Percentiles rank a stretch among this genome's conserved stretches.
phyloP scores from a whole-genome alignment of 2,888 invertebrate genomes.

The Aromia moschata region DNA sequence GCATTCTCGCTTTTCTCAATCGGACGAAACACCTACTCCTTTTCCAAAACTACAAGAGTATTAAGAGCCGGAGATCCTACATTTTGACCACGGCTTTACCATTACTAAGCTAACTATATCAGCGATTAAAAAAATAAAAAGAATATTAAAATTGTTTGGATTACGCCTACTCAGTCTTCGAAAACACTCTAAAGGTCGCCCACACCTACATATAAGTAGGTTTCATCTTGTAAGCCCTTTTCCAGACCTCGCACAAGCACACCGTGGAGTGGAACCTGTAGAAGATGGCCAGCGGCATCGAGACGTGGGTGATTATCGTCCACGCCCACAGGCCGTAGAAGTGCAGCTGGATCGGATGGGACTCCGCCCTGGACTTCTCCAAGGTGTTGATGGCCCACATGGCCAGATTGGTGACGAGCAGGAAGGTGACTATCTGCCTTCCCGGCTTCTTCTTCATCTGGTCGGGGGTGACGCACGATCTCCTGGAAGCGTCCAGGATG shows the following conservation, averaged over 20 bases:
- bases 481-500: conserved; percentile 78
- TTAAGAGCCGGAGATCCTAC: too few species aligned
- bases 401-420: conserved; percentile 82
- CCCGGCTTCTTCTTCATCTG: conserved; percentile 82
- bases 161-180: conserved; percentile 24
- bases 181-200: not conserved
- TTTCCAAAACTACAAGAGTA: too few species aligned
- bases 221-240: conserved; percentile 83
- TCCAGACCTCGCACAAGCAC: conserved; percentile 93
- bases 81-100: too few species aligned
- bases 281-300: conserved; percentile 89
- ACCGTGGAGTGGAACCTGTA: conserved; percentile 92
- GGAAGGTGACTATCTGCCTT: conserved; percentile 84
- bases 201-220: conserved; percentile 54
- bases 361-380: conserved; percentile 84
- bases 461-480: conserved; percentile 76
- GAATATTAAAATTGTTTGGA: not conserved
- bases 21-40: too few species aligned
- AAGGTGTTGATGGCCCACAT: conserved; percentile 88
- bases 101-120: too few species aligned
- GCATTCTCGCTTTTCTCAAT: too few species aligned
- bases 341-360: conserved; percentile 80
- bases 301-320: conserved; percentile 90
- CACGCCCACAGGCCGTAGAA: conserved; percentile 91
- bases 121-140: too few species aligned